Percentiles rank a stretch among this genome's conserved stretches.
These are phyloP conservation scores for Ibycter americanus DNA, from an alignment of 2,797 vertebrate genomes.

Conservation along the genomic window DNA sequence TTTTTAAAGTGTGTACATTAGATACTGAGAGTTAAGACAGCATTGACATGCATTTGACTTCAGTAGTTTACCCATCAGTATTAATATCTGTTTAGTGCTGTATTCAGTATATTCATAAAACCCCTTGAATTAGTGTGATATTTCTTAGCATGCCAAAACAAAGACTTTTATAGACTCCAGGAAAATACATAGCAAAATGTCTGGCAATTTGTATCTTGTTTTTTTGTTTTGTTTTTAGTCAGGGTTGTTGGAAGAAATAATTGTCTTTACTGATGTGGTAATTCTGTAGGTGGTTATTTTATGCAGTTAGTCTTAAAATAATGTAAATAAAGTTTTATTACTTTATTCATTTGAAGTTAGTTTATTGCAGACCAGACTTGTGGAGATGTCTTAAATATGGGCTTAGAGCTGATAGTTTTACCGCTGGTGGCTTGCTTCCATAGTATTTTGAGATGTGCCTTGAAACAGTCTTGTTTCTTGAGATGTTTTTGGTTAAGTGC, in stretches of 20 bases:
- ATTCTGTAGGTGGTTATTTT: not conserved
- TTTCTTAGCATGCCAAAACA: not conserved
- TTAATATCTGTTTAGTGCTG: not conserved
- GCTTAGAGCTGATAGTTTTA: not conserved
- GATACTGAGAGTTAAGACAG: not conserved
- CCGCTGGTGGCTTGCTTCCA: not conserved
- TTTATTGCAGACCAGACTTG: not conserved
- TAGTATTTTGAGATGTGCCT: not conserved
- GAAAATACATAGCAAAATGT: not conserved
- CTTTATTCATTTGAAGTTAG: not conserved
- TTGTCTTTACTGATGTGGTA: not conserved
- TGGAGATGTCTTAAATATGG: not conserved
- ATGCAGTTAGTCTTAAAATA: not conserved
- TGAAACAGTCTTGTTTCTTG: not conserved
- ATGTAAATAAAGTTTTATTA: not conserved
- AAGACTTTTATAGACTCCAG: not conserved
- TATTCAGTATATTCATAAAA: not conserved
- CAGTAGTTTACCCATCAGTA: not conserved
- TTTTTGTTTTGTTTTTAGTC: not conserved
- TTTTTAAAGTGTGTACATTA: not conserved
- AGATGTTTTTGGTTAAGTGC: not conserved
- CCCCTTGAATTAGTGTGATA: not conserved
- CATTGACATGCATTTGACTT: not conserved
- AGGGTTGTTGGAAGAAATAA: not conserved
- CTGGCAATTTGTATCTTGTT: not conserved